phyloP scores from a whole-genome alignment of 1,140 invertebrate species.

The Drusus annulatus region DNA sequence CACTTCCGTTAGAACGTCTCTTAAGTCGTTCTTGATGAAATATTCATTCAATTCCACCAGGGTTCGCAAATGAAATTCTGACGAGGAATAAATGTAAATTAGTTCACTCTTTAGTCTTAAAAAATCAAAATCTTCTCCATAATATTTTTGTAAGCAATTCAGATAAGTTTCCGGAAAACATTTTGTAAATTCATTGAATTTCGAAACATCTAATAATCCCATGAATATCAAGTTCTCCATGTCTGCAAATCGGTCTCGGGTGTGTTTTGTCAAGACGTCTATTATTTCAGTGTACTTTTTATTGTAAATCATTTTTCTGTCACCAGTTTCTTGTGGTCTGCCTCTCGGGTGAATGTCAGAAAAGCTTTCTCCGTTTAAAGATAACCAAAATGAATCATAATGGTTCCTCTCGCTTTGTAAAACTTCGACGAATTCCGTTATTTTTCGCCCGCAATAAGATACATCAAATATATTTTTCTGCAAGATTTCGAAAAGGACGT shows the following conservation, averaged over 20 bases:
- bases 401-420: background rate
- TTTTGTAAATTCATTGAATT: conserved; percentile 27
- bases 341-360: background rate
- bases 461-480: background rate
- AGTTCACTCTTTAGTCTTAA: conserved; percentile 31
- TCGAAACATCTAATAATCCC: conserved; percentile 10
- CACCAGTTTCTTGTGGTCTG: conserved; percentile 10
- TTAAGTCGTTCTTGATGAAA: conserved; percentile 12
- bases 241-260: background rate
- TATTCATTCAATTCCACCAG: conserved; percentile 9
- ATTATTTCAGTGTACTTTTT: conserved; percentile 6
- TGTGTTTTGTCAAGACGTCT: background rate
- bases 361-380: conserved; percentile 11
- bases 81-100: conserved; percentile 17
- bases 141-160: conserved; percentile 2
- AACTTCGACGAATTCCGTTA: background rate
- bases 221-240: conserved; percentile 23
- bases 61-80: conserved; percentile 13
- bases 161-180: background rate
- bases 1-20: background rate
- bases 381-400: background rate
- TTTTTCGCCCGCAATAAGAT: background rate
- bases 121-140: conserved; percentile 31
- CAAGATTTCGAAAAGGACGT: background rate
- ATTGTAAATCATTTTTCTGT: background rate